phyloP scores from a whole-genome alignment of 2,797 vertebrate species.

The Rhinatrema bivittatum region DNA sequence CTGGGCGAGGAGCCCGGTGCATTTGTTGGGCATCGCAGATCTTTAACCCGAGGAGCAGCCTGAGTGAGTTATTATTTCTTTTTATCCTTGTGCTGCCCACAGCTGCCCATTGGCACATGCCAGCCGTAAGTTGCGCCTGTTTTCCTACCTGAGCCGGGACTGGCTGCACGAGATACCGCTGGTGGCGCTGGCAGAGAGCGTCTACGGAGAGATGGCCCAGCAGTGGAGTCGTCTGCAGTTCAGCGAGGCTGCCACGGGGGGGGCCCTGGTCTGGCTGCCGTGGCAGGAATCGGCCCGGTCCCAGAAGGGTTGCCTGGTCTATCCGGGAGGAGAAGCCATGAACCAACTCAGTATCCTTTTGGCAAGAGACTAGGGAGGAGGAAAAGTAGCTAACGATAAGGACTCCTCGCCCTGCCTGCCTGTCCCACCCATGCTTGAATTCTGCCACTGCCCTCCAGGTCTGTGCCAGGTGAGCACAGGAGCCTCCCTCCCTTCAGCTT shows the following conservation, averaged over 20 bases:
- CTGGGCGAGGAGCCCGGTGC: too few relatives aligned
- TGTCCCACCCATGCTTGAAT: too few relatives aligned
- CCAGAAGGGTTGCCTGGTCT: constrained; percentile 46
- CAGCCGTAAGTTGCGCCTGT: constrained; percentile 15
- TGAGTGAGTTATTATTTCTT: too few relatives aligned
- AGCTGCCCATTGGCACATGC: constrained; percentile 28
- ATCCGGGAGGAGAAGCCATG: constrained; percentile 45
- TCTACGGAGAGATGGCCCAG: constrained; percentile 68
- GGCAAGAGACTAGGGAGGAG: accelerated
- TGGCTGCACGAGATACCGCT: constrained; percentile 25
- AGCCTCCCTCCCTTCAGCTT: too few relatives aligned
- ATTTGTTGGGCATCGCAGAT: too few relatives aligned
- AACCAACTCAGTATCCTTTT: constrained; percentile 72
- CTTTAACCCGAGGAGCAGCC: too few relatives aligned
- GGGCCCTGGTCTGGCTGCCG: constrained; percentile 56
- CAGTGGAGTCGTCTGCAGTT: constrained; percentile 57
- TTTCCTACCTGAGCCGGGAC: constrained; percentile 5
- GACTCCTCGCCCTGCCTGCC: too few relatives aligned
- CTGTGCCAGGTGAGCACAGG: too few relatives aligned
- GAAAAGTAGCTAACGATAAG: too few relatives aligned
- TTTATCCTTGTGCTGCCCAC: background rate
- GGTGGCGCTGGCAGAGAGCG: constrained; percentile 52
- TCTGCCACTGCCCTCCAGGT: too few relatives aligned
- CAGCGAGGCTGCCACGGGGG: constrained; percentile 56
- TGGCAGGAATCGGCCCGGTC: accelerated